Conservation (phyloP, 2,797 vertebrate species). For the Benthosema pterotum region DNA sequence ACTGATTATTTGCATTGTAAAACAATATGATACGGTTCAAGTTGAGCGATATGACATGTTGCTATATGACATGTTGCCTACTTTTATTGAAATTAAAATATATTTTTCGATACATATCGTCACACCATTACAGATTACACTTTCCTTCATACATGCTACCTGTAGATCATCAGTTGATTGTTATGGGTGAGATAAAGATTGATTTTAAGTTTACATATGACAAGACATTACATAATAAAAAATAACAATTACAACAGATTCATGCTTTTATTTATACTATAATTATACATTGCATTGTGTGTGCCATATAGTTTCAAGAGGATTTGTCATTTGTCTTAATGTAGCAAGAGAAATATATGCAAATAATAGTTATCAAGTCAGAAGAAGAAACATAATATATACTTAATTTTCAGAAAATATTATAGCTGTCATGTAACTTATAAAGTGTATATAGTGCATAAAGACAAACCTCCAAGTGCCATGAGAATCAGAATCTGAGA, state of each 20-base stretch:
- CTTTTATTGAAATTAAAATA: too few species aligned
- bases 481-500: conserved; percentile 37
- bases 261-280: conserved; percentile 62
- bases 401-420: conserved; percentile 45
- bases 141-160: too few species aligned
- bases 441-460: conserved; percentile 78
- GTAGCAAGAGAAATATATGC: conserved; percentile 40
- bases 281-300: conserved; percentile 48
- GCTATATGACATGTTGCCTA: too few species aligned
- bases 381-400: conserved; percentile 60
- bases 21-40: too few species aligned
- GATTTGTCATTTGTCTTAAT: conserved; percentile 43
- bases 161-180: too few species aligned
- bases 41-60: too few species aligned
- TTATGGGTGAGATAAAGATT: too few species aligned
- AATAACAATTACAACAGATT: not conserved
- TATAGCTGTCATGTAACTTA: conserved; percentile 64
- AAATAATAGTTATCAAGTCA: conserved; percentile 46
- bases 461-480: conserved; percentile 52
- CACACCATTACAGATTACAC: too few species aligned
- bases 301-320: conserved; percentile 39
- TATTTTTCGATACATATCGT: too few species aligned
- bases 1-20: too few species aligned
- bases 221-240: not conserved
- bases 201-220: not conserved